A percentile compares a stretch with the other conserved stretches of the same genome.
phyloP scores from a whole-genome alignment of 1,140 invertebrate species.

The Dysdera silvatica region DNA sequence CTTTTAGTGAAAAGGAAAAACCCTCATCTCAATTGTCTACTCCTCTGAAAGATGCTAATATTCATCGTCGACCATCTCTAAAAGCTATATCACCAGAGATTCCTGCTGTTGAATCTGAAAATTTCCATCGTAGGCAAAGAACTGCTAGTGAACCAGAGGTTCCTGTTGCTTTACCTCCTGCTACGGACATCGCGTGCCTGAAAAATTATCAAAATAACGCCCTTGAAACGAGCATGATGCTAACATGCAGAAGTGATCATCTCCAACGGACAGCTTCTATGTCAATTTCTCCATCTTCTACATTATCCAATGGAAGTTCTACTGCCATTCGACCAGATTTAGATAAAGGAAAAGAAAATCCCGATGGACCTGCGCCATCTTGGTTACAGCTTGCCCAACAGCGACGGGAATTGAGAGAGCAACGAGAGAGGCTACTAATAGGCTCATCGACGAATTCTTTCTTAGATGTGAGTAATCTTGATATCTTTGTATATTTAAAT shows the following conservation, averaged over 20 bases:
- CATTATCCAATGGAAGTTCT: slow-evolving; percentile 10
- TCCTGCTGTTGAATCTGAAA: not conserved
- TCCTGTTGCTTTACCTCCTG: slow-evolving; percentile 12
- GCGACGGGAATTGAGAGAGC: slow-evolving; percentile 63
- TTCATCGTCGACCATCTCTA: slow-evolving; percentile 38
- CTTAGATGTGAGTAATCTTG: slow-evolving; percentile 23
- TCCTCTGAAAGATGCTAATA: slow-evolving; percentile 42
- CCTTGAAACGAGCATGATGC: slow-evolving; percentile 14
- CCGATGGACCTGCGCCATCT: slow-evolving; percentile 32
- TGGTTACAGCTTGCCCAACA: slow-evolving; percentile 52
- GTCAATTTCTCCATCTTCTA: not conserved
- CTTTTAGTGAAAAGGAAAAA: slow-evolving; percentile 46
- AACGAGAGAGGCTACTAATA: slow-evolving; percentile 45
- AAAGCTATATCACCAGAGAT: slow-evolving; percentile 35
- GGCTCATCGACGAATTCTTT: slow-evolving; percentile 25
- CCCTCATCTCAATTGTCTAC: slow-evolving; percentile 16
- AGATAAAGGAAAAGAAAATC: slow-evolving; percentile 29
- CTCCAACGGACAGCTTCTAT: slow-evolving; percentile 19
- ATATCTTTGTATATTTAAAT: not conserved
- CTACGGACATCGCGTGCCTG: not conserved
- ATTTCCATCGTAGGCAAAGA: slow-evolving; percentile 20
- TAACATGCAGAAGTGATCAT: slow-evolving; percentile 4
- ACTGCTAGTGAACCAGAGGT: slow-evolving; percentile 33
- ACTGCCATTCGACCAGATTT: not conserved
- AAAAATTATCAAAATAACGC: slow-evolving; percentile 27